Base-by-base conservation (phyloP, 2,888 invertebrate genomes). In the Acanthosepion lycidas region DNA sequence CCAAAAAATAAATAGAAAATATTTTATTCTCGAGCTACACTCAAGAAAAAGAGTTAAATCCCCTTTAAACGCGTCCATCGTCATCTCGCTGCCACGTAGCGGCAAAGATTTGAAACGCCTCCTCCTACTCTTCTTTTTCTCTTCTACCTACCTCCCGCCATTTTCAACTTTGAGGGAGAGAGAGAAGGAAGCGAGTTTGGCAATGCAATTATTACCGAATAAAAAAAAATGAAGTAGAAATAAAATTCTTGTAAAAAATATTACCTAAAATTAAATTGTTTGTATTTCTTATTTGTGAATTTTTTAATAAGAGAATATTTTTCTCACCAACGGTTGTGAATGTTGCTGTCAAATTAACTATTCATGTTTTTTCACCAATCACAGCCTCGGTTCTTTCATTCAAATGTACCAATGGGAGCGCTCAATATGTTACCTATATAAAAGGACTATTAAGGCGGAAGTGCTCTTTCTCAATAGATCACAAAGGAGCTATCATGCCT, bases 401-500 rank as follows among this genome's bases (percentile, higher is more conserved):
- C 53, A 93, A 93, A 93, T 51, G 28, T 26, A 93, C 93, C 93
- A 93, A 93, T 93, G 51, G 53, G 49, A 93, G 3, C 5, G 93
- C 93, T 93, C 93, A 28, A 53, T 51, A 9, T 93, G n/a, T 49
- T 53, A n/a, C 26, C 51, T 93, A 49, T 93, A 93, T 93, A 93
- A n/a, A 93, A 93, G 49, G 51, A 26, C 28, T 42, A 51, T 26
- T 51, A 93, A 93, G 53, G 51, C 93, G 93, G 93, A 93, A 93
- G 93, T 93, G n/a, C 48, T 93, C 93, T 93, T 93, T 93, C 93
- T 93, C 18, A 53, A 28, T 93, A 53, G 49, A 93, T 51, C 51
- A 93, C 93, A 51, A 93, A 93, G 93, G 93, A 93, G 28, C 93
- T 93, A 93, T 93, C 93, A 93, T 93, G 93, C 93, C 93, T 93